Base-by-base conservation (phyloP, 2,797 vertebrate genomes). In the Tenualosa ilisha region DNA sequence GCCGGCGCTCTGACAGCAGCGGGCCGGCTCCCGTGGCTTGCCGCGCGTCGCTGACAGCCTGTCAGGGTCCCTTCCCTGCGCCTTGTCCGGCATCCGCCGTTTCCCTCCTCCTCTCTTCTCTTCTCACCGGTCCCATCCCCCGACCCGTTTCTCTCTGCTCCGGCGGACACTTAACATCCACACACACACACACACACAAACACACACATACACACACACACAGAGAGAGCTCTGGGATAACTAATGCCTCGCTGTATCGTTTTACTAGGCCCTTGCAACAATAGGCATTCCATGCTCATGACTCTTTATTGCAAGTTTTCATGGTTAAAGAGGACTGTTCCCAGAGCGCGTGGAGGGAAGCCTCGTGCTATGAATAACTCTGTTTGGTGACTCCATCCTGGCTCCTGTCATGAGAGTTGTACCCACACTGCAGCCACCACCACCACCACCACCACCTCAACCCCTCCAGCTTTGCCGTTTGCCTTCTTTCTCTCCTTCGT, bases 321-420 rank as follows among this genome's bases (percentile, higher is more conserved):
- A 72, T 72, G 65, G 65, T 40, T 31, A 72, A 31, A 72, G 65
- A 37, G 65, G 26, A 17, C 26, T 40, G 65, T 72, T 40, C 65
- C 65, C 65, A 72, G 26, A 37, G 65, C 11, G 63, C 63, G 63
- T 7, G 63, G n/a, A 24, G n/a, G 63, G 9, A 22, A 26, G 63
- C n/a, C 63, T 68, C 51, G 79, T 91, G 85, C 90, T 92, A 92
- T 93, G 93, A 93, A 92, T 92, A 93, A 89, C 79, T 1, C 84
- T 85, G 89, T 88, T 85, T 88, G 82, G 88, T 72, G 88, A 91
- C 90, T 92, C 84, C 92, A 92, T 90, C 90, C 88, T 89, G 88
- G 85, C 82, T 88, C 90, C 88, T 92, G 91, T 93, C 92, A 91
- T 90, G 88, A 82, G 86, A 85, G 84, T 84, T 88, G 91, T 91